Conservation (phyloP, 2,888 invertebrate species). For the Eledona agricola region DNA sequence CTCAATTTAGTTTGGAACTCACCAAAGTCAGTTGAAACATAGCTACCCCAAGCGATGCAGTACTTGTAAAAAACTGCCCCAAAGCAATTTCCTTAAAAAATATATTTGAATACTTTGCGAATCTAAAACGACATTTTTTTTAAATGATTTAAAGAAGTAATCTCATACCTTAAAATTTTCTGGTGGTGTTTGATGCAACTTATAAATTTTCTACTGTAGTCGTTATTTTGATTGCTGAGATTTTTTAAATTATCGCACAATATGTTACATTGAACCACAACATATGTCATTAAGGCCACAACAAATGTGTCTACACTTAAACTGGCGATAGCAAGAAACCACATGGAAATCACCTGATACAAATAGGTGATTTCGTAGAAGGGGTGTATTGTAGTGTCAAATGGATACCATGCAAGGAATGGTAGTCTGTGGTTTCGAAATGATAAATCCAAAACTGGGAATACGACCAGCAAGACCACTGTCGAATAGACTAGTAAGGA, state of each 20-base stretch:
- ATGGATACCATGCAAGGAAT: slow-evolving; percentile 30
- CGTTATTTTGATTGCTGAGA: neutral
- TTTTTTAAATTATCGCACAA: slow-evolving; percentile 8
- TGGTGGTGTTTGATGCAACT: slow-evolving; percentile 4
- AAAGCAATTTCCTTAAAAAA: slow-evolving; percentile 23
- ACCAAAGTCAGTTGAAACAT: slow-evolving; percentile 29
- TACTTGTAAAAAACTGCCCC: slow-evolving; percentile 15
- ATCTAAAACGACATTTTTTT: slow-evolving; percentile 27
- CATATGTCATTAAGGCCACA: slow-evolving; percentile 12
- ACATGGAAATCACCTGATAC: slow-evolving; percentile 22
- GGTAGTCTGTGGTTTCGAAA: slow-evolving; percentile 6
- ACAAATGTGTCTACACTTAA: slow-evolving; percentile 27
- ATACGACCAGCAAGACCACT: neutral
- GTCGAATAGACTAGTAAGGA: neutral
- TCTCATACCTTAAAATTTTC: slow-evolving; percentile 6
- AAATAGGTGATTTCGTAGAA: slow-evolving; percentile 29
- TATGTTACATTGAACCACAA: slow-evolving; percentile 12
- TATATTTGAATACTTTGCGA: slow-evolving; percentile 22
- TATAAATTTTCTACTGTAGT: neutral
- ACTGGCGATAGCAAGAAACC: slow-evolving; percentile 9
- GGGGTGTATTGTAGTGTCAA: slow-evolving; percentile 7
- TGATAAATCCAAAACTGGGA: neutral
- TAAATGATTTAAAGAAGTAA: too few relatives aligned
- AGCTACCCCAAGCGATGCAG: slow-evolving; percentile 17
- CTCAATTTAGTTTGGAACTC: neutral